Base-by-base conservation (phyloP, 2,797 vertebrate genomes). In the Heterohyrax brucei region DNA sequence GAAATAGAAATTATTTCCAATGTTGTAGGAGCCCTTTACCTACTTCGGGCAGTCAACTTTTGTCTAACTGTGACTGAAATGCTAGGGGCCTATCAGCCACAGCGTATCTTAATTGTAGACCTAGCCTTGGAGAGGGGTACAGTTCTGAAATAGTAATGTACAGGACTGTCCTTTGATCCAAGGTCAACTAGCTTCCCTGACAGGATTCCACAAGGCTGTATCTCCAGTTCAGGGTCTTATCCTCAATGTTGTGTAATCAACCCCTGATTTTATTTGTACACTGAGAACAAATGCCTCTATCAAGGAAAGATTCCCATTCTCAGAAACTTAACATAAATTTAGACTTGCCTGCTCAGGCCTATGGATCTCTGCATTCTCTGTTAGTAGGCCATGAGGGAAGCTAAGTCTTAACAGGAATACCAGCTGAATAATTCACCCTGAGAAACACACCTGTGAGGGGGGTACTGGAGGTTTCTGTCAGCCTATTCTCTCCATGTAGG, bases 1-100 rank as follows among this genome's bases (percentile, higher is more conserved):
- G 50, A 85, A 93, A 84, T 79, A 5, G 81, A 64, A 96, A 92
- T 46, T 93, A 33, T 82, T 97, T 90, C 56, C 87, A n/a, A 92
- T 87, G 61, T 64, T 92, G 46, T 78, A 87, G 9, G 21, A 50
- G 19, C 22, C 16, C 59, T 96, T 96, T 62, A 76, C 75, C 10
- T 87, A 44, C 39, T 93, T 95, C 83, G 44, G 26, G 62, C 84
- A 81, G 28, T 75, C 85, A 90, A 30, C 39, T 50, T 48, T 85
- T 93, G 73, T 66, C 53, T 50, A 88, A 28, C 12, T 93, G 33
- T 86, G 50, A 82, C 44, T 48, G 64, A 86, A 62, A 19, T 86
- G n/a, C 30, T 92, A n/a, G 26, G 44, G 19, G 4, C 46, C 66
- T 93, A 8, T 39, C 33, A 75, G 24, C 82, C 28, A 95, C 30